A percentile compares a stretch with the other conserved stretches of the same genome.
These are phyloP conservation scores for Drosophila rhopaloa DNA, from an alignment of 1,140 invertebrate genomes.

Conservation along the genomic window DNA sequence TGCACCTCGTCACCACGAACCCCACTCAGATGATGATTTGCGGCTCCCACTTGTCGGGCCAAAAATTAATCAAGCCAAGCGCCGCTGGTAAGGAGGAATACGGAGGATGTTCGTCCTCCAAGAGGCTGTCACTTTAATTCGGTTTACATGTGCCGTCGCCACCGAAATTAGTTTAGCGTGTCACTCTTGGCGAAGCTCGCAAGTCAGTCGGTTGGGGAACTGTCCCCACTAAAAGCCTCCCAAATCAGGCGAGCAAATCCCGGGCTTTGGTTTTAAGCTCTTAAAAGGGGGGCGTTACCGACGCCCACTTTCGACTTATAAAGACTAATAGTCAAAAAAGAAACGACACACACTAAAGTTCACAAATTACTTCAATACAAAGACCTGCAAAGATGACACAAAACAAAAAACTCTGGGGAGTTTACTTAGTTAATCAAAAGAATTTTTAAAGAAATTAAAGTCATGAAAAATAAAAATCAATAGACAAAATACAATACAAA, in stretches of 20 bases:
- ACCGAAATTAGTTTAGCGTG: conserved; percentile 76
- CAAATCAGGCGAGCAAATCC: conserved; percentile 38
- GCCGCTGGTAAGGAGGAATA: conserved; percentile 18
- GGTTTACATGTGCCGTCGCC: conserved; percentile 72
- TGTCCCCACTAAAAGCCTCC: conserved; percentile 38
- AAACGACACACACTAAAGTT: conserved; percentile 3
- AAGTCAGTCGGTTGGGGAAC: conserved; percentile 17
- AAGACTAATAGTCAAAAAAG: conserved; percentile 50
- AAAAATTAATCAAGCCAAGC: conserved; percentile 74
- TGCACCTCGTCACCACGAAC: conserved; percentile 21
- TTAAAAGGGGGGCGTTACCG: conserved; percentile 33
- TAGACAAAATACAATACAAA: not conserved
- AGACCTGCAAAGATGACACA: conserved; percentile 1
- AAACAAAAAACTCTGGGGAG: not conserved
- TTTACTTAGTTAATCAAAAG: not conserved
- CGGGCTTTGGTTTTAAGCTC: conserved; percentile 45
- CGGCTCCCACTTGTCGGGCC: conserved; percentile 64
- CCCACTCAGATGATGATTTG: conserved; percentile 63
- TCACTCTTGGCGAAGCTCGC: conserved; percentile 55
- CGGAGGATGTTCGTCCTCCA: conserved; percentile 26
- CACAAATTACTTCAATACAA: conserved; percentile 23
- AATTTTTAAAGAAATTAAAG: not conserved
- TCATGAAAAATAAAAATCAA: not conserved
- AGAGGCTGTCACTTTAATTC: conserved; percentile 62
- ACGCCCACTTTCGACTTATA: conserved; percentile 48